Percentiles rank a stretch among this genome's conserved stretches.
phyloP scores from a whole-genome alignment of 92 coral and sea anemone genomes.

The Epizoanthus rinbou region DNA sequence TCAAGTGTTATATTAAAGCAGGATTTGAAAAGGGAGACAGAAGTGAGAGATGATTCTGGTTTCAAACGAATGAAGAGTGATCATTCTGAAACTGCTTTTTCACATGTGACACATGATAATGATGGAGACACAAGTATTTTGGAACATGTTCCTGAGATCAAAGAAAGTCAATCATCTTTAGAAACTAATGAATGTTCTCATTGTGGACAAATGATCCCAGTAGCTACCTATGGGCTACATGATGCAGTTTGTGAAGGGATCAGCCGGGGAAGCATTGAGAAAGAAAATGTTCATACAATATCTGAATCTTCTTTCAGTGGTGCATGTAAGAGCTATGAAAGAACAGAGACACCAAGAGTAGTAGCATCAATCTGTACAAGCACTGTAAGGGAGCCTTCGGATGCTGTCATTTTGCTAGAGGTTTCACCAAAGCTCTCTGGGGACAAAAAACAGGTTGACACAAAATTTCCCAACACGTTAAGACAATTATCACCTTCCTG shows the following conservation, averaged over 20 bases:
- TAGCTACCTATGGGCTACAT: constrained; percentile 43
- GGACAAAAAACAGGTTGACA: too few relatives aligned
- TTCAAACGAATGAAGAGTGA: too few relatives aligned
- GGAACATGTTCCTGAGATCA: not conserved
- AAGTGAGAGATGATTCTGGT: not conserved
- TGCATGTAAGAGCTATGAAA: too few relatives aligned
- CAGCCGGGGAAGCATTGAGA: constrained; percentile 33
- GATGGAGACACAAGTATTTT: not conserved
- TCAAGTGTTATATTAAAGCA: not conserved
- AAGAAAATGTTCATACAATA: constrained; percentile 33
- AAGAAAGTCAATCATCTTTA: constrained; percentile 8
- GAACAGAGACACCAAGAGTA: too few relatives aligned
- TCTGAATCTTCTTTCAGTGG: not conserved
- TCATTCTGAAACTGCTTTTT: too few relatives aligned
- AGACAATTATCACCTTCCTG: too few relatives aligned
- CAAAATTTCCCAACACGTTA: too few relatives aligned
- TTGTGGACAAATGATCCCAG: constrained; percentile 53
- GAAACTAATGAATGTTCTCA: constrained; percentile 32
- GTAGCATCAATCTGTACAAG: too few relatives aligned
- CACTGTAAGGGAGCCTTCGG: too few relatives aligned
- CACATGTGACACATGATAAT: too few relatives aligned
- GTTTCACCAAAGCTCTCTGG: too few relatives aligned
- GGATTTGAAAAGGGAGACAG: not conserved
- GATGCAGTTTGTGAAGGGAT: constrained; percentile 61
- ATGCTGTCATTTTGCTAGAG: too few relatives aligned